Conservation (phyloP, 92 coral and sea anemone genomes). For the Zoanthus sociatus region DNA sequence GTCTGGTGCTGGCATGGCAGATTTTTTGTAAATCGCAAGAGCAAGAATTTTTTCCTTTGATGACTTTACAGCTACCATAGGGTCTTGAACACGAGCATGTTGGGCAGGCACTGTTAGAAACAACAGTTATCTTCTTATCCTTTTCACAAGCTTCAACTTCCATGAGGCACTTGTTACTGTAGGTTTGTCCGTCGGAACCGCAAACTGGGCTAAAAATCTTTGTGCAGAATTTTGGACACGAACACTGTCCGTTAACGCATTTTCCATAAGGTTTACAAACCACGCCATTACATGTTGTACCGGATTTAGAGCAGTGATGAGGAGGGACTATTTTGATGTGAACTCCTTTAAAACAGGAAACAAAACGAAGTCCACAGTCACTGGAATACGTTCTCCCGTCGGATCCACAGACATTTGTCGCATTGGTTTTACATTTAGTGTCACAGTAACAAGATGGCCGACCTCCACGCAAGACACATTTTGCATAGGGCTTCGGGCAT, state of each 20-base stretch:
- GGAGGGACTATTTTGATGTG: not conserved
- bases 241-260: not conserved
- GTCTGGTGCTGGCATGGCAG: not conserved
- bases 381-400: not conserved
- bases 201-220: not conserved
- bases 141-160: not conserved
- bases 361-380: not conserved
- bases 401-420: conserved; percentile 3
- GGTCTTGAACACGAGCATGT: conserved; percentile 13
- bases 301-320: not conserved
- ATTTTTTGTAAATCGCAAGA: not conserved
- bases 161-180: conserved; percentile 1
- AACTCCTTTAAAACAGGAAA: not conserved
- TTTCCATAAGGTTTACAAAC: conserved; percentile 14
- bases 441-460: not conserved
- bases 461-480: not conserved
- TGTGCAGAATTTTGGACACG: not conserved
- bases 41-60: not conserved
- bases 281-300: not conserved
- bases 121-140: not conserved
- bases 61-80: not conserved
- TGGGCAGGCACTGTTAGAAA: not conserved
- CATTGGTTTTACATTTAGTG: not conserved
- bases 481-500: not conserved
- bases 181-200: conserved; percentile 30